A percentile compares a stretch with the other conserved stretches of the same genome.
phyloP scores from a whole-genome alignment of 2,113 vertebrate species.

The Chaetodon trifascialis region DNA sequence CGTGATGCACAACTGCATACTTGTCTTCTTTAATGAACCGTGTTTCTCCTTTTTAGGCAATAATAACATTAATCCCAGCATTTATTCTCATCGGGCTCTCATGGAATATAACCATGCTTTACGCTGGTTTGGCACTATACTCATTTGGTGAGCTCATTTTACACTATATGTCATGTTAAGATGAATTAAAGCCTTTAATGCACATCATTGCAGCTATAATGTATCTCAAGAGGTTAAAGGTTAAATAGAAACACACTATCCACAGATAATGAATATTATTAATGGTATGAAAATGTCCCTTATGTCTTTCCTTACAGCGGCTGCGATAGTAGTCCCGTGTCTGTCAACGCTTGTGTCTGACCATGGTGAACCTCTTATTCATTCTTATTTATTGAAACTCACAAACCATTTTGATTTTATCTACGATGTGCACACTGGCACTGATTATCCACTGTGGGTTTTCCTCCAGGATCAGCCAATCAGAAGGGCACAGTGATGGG shows the following conservation, averaged over 20 bases:
- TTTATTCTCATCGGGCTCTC: conserved; percentile 93
- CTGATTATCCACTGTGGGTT: conserved; percentile 5
- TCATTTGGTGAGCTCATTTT: conserved; percentile 89
- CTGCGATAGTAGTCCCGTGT: conserved; percentile 94
- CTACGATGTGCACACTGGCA: not conserved
- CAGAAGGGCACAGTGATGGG: conserved; percentile 98
- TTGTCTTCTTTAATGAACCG: not conserved
- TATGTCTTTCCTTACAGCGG: conserved; percentile 83
- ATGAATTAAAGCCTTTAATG: not conserved
- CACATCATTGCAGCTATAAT: too few relatives aligned
- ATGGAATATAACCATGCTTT: conserved; percentile 84
- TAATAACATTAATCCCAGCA: conserved; percentile 90
- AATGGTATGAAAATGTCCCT: not conserved
- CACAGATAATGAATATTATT: not conserved
- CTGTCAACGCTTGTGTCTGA: conserved; percentile 92
- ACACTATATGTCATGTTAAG: not conserved
- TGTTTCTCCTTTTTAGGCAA: conserved; percentile 85
- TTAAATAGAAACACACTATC: not conserved
- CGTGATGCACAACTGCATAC: not conserved
- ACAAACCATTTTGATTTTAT: not conserved
- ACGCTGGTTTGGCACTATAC: conserved; percentile 90
- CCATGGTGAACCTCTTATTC: conserved; percentile 86
- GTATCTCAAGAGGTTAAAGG: too few relatives aligned
- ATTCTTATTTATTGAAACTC: not conserved
- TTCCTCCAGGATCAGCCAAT: conserved; percentile 84